Conservation (phyloP, 2,797 vertebrate genomes). For the Danio kyathit region DNA sequence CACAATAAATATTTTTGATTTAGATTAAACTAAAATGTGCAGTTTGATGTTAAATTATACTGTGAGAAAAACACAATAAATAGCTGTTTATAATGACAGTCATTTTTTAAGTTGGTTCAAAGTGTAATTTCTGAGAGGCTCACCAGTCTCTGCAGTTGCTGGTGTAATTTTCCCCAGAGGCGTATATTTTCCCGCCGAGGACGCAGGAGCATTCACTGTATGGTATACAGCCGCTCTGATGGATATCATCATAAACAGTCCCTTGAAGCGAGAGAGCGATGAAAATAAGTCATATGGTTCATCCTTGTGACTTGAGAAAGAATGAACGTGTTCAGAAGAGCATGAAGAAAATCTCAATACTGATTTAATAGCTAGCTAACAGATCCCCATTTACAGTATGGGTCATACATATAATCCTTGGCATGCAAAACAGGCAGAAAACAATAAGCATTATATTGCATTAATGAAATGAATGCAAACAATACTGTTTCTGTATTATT, state of each 20-base stretch:
- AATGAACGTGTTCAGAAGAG: background rate
- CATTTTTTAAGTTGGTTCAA: background rate
- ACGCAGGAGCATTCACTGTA: constrained; percentile 71
- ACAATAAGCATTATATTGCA: background rate
- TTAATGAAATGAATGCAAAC: too few relatives aligned
- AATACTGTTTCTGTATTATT: background rate
- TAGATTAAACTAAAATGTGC: too few relatives aligned
- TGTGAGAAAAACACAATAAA: too few relatives aligned
- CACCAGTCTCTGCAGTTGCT: constrained; percentile 74
- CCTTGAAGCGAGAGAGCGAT: constrained; percentile 61
- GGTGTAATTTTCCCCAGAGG: constrained; percentile 70
- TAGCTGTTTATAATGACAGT: too few relatives aligned
- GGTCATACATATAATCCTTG: background rate
- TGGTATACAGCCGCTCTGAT: constrained; percentile 69
- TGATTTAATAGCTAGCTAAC: too few relatives aligned
- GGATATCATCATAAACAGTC: constrained; percentile 76
- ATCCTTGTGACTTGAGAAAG: background rate
- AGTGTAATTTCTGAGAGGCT: constrained; percentile 19
- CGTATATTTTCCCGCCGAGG: constrained; percentile 67
- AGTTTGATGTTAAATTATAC: too few relatives aligned
- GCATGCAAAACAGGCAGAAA: background rate
- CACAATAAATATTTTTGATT: too few relatives aligned
- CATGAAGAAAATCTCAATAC: background rate
- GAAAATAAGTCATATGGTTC: background rate
- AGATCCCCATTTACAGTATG: too few relatives aligned